These are phyloP conservation scores for Nyctalus aviator DNA, from an alignment of 2,797 vertebrate species.

Conservation along the genomic window DNA sequence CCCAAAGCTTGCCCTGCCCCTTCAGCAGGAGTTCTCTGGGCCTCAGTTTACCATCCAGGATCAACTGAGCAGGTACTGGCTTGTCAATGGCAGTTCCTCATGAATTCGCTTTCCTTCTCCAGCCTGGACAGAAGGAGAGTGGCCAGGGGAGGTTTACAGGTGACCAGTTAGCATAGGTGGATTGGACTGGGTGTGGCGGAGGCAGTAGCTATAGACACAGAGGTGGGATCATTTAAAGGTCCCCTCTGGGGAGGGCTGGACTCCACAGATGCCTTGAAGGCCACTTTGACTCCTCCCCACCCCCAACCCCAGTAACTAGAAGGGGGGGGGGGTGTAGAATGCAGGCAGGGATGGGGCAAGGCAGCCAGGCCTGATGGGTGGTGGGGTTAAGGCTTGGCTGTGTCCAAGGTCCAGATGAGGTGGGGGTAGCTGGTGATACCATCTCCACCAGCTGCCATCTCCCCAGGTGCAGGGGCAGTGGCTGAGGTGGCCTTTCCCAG, in stretches of 20 bases:
- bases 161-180: neutral
- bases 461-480: neutral
- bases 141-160: neutral
- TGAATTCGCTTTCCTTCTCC: neutral
- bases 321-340: neutral
- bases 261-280: neutral
- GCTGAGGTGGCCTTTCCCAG: neutral
- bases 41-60: neutral
- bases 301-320: neutral
- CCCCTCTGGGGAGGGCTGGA: neutral
- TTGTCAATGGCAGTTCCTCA: neutral
- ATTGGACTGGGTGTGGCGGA: neutral
- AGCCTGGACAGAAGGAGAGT: neutral
- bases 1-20: neutral
- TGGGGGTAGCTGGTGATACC: no score
- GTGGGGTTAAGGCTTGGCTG: neutral
- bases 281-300: neutral
- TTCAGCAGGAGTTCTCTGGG: neutral
- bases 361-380: neutral
- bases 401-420: neutral
- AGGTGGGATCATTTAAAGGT: neutral
- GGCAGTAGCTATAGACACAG: neutral
- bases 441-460: neutral
- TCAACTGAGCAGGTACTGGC: neutral
- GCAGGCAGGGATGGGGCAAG: neutral